Evolutionary conservation across 2,113 vertebrate species (phyloP).

Genomic region (Prunella himalayana): DNA sequence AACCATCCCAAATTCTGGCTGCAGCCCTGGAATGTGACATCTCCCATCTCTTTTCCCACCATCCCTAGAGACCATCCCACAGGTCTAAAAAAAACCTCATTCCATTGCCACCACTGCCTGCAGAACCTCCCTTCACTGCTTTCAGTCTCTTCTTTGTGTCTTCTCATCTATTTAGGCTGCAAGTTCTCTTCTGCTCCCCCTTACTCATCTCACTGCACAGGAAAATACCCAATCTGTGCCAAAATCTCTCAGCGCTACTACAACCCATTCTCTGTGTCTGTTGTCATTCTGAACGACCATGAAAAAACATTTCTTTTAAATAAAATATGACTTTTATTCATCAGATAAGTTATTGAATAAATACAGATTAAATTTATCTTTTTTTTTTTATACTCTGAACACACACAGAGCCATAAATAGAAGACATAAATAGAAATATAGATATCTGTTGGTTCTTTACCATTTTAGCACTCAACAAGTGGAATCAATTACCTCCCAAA

Average conservation of each 20-base stretch:
- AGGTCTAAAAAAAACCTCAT: neutral
- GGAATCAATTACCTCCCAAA: neutral
- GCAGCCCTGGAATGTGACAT: fast-evolving
- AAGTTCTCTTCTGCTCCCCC: neutral
- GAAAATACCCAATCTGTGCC: neutral
- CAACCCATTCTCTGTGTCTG: neutral
- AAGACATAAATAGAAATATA: constrained; percentile 44
- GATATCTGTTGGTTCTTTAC: neutral
- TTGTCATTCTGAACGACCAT: neutral
- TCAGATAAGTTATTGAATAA: constrained; percentile 56
- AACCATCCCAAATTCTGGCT: neutral
- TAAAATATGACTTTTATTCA: constrained; percentile 23
- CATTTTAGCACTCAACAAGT: neutral
- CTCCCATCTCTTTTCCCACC: neutral
- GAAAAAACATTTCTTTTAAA: neutral
- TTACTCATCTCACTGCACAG: neutral
- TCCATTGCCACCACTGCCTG: neutral
- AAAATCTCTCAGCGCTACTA: neutral
- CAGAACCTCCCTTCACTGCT: neutral
- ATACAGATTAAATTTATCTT: constrained; percentile 20
- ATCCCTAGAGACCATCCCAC: neutral
- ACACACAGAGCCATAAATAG: constrained; percentile 37
- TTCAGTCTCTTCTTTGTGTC: neutral
- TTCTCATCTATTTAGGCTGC: neutral
- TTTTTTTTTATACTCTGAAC: neutral